Conservation (phyloP, 1,140 invertebrate species). For the Ceratoteleas bidentatus region DNA sequence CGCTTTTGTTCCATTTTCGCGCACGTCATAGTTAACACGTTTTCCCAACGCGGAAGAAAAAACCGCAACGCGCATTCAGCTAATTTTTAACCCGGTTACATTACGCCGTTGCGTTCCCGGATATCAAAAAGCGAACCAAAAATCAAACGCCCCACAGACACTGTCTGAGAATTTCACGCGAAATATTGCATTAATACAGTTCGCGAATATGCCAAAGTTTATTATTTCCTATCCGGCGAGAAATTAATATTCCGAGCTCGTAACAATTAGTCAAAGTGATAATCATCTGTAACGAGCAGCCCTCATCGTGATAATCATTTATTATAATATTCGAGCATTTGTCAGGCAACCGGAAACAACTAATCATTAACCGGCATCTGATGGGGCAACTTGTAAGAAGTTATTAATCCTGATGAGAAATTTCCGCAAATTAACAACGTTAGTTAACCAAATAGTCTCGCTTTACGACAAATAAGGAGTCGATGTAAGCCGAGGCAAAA, state of each 20-base stretch:
- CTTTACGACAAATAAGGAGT: slow-evolving; percentile 16
- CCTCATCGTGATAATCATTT: slow-evolving; percentile 30
- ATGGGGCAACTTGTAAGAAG: slow-evolving; percentile 39
- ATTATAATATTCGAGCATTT: slow-evolving; percentile 36
- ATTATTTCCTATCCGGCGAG: neutral
- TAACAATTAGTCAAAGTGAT: slow-evolving; percentile 29
- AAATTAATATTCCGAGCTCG: slow-evolving; percentile 28
- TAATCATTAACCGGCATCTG: slow-evolving; percentile 36
- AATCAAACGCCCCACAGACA: no score
- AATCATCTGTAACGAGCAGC: slow-evolving; percentile 30
- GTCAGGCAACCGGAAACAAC: slow-evolving; percentile 35
- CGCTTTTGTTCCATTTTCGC: slow-evolving; percentile 11
- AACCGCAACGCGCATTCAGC: neutral
- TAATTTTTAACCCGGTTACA: no score
- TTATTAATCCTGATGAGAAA: slow-evolving; percentile 38
- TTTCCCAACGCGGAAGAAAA: slow-evolving; percentile 4
- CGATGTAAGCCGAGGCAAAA: slow-evolving; percentile 1
- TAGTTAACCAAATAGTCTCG: slow-evolving; percentile 21
- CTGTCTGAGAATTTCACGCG: no score
- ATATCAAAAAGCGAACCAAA: neutral
- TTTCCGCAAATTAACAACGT: slow-evolving; percentile 25
- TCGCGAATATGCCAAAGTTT: no score
- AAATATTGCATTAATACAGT: no score
- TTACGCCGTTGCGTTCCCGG: no score
- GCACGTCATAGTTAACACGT: slow-evolving; percentile 18